Percentiles rank a stretch among this genome's conserved stretches.
These are phyloP conservation scores for Decapterus maruadsi DNA, from an alignment of 2,797 vertebrate species.

Conservation along the genomic window DNA sequence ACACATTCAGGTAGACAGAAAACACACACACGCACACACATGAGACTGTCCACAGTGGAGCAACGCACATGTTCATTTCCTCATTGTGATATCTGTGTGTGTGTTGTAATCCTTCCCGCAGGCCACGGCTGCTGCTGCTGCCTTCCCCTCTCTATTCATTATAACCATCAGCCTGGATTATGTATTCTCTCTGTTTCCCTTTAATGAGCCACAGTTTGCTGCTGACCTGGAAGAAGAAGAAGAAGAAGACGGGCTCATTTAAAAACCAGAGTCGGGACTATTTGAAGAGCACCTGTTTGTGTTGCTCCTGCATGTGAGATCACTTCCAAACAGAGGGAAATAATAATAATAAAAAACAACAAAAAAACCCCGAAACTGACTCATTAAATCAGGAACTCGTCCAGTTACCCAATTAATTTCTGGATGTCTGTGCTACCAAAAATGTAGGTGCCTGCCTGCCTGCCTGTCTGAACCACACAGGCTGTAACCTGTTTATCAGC, in stretches of 20 bases:
- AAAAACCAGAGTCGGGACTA: constrained; percentile 16
- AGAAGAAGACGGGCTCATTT: constrained; percentile 31
- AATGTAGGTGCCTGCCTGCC: not conserved
- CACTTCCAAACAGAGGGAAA: constrained; percentile 11
- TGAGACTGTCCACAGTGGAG: constrained; percentile 21
- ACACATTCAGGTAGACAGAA: constrained; percentile 11
- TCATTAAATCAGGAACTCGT: constrained; percentile 32
- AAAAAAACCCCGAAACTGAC: constrained; percentile 6
- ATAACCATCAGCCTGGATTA: constrained; percentile 51
- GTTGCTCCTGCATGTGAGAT: not conserved
- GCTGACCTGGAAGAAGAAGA: constrained; percentile 56
- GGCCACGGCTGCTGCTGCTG: constrained; percentile 40
- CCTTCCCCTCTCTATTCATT: constrained; percentile 45
- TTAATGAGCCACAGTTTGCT: constrained; percentile 66
- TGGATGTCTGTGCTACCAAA: not conserved
- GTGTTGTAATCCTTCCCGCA: constrained; percentile 55
- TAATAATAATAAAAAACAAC: not conserved
- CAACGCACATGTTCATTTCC: constrained; percentile 47
- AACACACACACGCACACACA: not conserved
- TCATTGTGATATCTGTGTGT: constrained; percentile 42
- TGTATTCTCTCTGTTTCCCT: constrained; percentile 45
- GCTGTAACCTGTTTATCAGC: not conserved
- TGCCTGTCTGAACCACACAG: constrained; percentile 1
- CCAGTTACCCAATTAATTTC: constrained; percentile 31
- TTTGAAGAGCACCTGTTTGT: constrained; percentile 28